Evolutionary conservation across 2,888 invertebrate genomes (phyloP).

Genomic region (Andrena flavipes): DNA sequence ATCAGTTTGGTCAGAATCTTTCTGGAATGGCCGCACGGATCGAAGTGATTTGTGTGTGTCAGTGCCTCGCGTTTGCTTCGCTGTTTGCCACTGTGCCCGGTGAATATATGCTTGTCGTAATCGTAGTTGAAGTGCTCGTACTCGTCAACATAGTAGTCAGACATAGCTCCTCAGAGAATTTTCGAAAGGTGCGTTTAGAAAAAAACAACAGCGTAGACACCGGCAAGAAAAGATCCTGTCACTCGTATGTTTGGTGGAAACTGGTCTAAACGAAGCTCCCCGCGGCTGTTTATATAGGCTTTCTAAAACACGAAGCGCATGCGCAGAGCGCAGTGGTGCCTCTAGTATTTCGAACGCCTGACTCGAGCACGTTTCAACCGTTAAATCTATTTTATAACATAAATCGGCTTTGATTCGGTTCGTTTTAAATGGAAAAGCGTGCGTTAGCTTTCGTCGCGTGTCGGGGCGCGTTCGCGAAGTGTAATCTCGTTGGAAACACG

Average conservation of each 20-base stretch:
- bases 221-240: neutral
- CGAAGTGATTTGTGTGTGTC: conserved; percentile 95
- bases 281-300: conserved; percentile 73
- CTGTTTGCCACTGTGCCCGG: conserved; percentile 95
- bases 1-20: conserved; percentile 94
- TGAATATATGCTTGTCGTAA: conserved; percentile 95
- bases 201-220: conserved; percentile 17
- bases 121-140: conserved; percentile 98
- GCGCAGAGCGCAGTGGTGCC: conserved; percentile 56
- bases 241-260: conserved; percentile 20
- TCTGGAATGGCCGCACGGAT: conserved; percentile 96
- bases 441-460: neutral
- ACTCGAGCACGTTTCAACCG: neutral
- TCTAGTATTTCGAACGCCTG: conserved; percentile 35
- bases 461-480: neutral
- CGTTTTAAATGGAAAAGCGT: neutral
- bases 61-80: conserved; percentile 95
- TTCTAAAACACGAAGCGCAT: conserved; percentile 49
- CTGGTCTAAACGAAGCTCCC: conserved; percentile 30
- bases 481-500: neutral
- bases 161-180: conserved; percentile 86
- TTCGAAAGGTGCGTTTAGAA: conserved; percentile 13
- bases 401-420: neutral
- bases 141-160: conserved; percentile 94
- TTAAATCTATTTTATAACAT: neutral